Percentiles rank a stretch among this genome's conserved stretches.
phyloP scores from a whole-genome alignment of 2,888 invertebrate species.

The Piscicola geometra region DNA sequence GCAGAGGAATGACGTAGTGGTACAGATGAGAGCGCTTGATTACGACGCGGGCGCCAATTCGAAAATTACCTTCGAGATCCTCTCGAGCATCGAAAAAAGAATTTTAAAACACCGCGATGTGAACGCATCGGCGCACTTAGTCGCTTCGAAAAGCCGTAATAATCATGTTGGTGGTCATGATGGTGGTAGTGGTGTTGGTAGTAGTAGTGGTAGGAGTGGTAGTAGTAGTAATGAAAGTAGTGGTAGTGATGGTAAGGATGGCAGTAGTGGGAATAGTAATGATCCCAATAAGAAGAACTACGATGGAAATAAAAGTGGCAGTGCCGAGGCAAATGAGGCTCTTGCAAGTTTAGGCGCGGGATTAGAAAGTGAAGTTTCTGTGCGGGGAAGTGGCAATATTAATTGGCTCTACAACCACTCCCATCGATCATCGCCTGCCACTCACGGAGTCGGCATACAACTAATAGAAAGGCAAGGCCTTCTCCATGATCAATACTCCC shows the following conservation, averaged over 20 bases:
- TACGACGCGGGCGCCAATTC: constrained; percentile 81
- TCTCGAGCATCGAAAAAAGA: constrained; percentile 64
- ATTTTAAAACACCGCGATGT: not conserved
- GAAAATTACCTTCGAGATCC: constrained; percentile 89
- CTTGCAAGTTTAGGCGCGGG: not conserved
- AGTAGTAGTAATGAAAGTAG: not conserved
- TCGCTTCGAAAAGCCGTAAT: not conserved
- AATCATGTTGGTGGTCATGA: not conserved
- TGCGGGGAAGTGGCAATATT: not conserved
- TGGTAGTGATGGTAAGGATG: not conserved
- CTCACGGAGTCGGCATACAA: not conserved
- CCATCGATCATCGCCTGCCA: not conserved
- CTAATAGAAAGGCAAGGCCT: not conserved
- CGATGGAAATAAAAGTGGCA: not conserved
- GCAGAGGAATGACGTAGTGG: constrained; percentile 29
- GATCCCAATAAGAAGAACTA: not conserved
- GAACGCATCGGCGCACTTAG: not conserved
- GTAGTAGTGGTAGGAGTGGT: not conserved
- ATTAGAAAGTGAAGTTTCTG: too few relatives aligned
- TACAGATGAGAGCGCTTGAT: constrained; percentile 72
- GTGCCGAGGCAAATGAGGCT: not conserved
- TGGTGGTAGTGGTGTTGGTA: constrained; percentile 8
- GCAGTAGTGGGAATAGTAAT: not conserved
- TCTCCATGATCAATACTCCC: too few relatives aligned
- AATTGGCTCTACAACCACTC: not conserved